Base-by-base conservation (phyloP, 2,888 invertebrate genomes). In the Scelioninae gen. 2 region DNA sequence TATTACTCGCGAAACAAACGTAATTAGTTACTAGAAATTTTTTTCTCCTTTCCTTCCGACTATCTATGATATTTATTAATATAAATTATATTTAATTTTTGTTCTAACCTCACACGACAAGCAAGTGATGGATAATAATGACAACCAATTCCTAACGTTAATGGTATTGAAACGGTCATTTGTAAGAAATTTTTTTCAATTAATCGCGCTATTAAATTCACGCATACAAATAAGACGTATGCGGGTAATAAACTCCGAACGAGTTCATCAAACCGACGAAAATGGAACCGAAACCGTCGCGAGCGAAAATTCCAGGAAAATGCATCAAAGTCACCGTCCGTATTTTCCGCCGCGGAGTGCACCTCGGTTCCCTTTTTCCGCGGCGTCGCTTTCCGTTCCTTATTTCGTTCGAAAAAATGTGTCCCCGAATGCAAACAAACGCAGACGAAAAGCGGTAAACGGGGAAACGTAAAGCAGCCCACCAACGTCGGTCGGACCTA, bases 341-440 rank as follows among this genome's bases (percentile, higher is more conserved):
- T n/a, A n/a, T n/a, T n/a, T n/a, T n/a, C n/a, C n/a, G n/a, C n/a
- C n/a, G n/a, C n/a, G n/a, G n/a, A n/a, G n/a, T n/a, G n/a, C n/a
- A n/a, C n/a, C n/a, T n/a, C n/a, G n/a, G n/a, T n/a, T n/a, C n/a
- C n/a, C n/a, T n/a, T n/a, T 5, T 4, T 18, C 19, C 10, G 10
- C 45, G 10, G 39, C 43, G n/a, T n/a, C n/a, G n/a, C n/a, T n/a
- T n/a, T n/a, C n/a, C n/a, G n/a, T n/a, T n/a, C n/a, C 45, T 16
- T 45, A 25, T 53, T 53, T 64, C 10, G 25, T 58, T 16, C 16
- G 39, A 16, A 57, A 58, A 58, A 55, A 9, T 16, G 33, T 57
- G 45, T 25, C 35, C 16, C 10, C n/a, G 31, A 85, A 84, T 85
- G 84, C 84, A 85, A 85, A 85, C 84, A 83, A 63, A 63, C 82